Conservation (phyloP, 2,113 vertebrate species). For the Serinus canaria region DNA sequence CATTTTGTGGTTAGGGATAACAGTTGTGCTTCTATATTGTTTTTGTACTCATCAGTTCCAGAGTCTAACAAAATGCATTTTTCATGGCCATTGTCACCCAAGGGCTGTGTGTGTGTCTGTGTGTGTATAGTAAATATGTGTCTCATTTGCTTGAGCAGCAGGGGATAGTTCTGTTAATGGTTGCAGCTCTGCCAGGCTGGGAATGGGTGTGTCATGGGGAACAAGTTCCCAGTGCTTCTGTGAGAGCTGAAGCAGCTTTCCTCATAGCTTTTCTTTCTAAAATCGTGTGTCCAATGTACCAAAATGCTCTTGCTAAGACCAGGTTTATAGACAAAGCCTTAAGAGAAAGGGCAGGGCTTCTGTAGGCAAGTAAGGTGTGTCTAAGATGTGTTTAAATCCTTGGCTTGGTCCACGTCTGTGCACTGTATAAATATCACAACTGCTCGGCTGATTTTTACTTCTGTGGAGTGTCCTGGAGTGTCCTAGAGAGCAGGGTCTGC, state of each 20-base stretch:
- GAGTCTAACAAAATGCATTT: conserved; percentile 25
- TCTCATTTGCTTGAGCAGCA: not conserved
- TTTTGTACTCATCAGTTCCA: not conserved
- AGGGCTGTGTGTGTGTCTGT: not conserved
- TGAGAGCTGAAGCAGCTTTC: not conserved
- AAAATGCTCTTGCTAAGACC: not conserved
- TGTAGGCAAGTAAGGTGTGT: not conserved
- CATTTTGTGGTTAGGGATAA: conserved; percentile 10
- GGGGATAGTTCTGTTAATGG: not conserved
- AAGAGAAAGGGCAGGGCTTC: not conserved
- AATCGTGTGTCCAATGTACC: not conserved
- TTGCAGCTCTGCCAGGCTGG: not conserved
- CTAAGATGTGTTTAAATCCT: not conserved
- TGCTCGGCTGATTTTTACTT: conserved; percentile 32
- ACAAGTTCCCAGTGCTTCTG: not conserved
- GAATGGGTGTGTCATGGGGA: conserved; percentile 33
- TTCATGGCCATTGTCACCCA: not conserved
- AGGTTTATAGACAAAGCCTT: not conserved
- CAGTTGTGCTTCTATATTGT: conserved; percentile 12
- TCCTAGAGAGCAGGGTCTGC: conserved; percentile 12
- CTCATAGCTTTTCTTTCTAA: not conserved
- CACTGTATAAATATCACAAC: not conserved
- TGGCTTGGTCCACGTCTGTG: not conserved
- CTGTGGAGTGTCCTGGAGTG: conserved; percentile 28
- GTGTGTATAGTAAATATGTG: not conserved